phyloP scores from a whole-genome alignment of 2,797 vertebrate species.

The Malurus leucopterus region DNA sequence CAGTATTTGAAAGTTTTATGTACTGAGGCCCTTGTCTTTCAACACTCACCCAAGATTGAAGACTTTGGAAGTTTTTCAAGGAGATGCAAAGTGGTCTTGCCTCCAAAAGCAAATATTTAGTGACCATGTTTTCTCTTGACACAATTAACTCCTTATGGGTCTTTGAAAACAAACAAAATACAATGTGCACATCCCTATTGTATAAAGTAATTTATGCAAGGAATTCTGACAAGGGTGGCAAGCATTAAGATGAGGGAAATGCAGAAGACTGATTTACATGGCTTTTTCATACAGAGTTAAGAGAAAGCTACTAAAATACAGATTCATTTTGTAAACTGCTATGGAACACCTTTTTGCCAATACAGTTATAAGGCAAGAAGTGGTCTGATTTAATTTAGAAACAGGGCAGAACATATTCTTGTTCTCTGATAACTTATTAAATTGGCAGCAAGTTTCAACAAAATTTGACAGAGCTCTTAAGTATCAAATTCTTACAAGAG shows the following conservation, averaged over 20 bases:
- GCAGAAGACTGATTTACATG: neutral
- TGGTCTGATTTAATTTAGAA: neutral
- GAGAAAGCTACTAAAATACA: neutral
- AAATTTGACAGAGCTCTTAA: neutral
- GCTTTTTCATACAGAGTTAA: neutral
- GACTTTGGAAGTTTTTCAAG: neutral
- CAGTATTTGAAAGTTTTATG: neutral
- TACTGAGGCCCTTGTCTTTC: neutral
- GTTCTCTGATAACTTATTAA: neutral
- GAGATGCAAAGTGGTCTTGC: neutral
- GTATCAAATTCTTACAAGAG: neutral
- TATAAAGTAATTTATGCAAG: neutral
- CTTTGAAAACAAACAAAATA: neutral
- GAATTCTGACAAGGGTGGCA: neutral
- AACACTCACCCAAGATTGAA: neutral
- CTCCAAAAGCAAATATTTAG: neutral
- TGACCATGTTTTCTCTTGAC: neutral
- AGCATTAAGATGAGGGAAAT: neutral
- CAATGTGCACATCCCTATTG: neutral
- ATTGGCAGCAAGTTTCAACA: neutral
- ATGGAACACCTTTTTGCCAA: neutral
- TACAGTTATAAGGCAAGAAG: neutral
- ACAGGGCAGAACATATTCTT: rapidly evolving
- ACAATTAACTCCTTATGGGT: neutral
- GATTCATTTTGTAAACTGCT: neutral